Evolutionary conservation across 2,888 invertebrate genomes (phyloP).

Genomic region (Eupithecia tripunctaria): DNA sequence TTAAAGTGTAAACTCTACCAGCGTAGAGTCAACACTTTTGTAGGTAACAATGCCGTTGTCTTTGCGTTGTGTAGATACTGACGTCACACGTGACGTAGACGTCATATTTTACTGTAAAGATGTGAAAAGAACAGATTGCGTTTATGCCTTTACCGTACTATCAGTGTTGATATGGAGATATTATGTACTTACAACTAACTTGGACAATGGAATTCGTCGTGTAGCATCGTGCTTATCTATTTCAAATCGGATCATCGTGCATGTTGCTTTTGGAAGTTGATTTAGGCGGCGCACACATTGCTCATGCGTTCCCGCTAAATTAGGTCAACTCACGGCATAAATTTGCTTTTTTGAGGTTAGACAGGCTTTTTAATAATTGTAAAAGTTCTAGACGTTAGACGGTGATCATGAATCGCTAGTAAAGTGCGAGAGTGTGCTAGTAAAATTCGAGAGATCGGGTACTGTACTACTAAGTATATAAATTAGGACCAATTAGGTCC

Average conservation of each 20-base stretch:
- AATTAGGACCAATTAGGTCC: too few relatives aligned
- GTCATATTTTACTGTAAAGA: neutral
- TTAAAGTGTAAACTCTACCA: neutral
- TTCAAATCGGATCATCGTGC: too few relatives aligned
- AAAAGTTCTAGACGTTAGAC: too few relatives aligned
- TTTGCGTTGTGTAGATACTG: neutral
- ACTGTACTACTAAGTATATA: too few relatives aligned
- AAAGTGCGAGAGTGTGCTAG: too few relatives aligned
- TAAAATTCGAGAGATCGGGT: too few relatives aligned
- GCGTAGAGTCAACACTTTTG: neutral
- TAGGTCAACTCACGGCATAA: neutral
- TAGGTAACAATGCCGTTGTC: slow-evolving; percentile 1
- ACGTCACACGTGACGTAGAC: neutral
- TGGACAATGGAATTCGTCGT: neutral
- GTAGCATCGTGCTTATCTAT: slow-evolving; percentile 10
- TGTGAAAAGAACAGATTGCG: neutral
- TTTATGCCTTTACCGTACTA: neutral
- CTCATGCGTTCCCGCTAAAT: neutral
- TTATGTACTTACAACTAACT: neutral
- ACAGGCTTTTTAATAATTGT: neutral
- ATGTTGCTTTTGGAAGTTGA: slow-evolving; percentile 2
- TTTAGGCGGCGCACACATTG: neutral
- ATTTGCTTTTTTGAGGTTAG: neutral
- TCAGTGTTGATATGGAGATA: neutral
- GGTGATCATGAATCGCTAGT: too few relatives aligned